These are phyloP conservation scores for Furcula furcula DNA, from an alignment of 2,888 invertebrate species.

Conservation along the genomic window DNA sequence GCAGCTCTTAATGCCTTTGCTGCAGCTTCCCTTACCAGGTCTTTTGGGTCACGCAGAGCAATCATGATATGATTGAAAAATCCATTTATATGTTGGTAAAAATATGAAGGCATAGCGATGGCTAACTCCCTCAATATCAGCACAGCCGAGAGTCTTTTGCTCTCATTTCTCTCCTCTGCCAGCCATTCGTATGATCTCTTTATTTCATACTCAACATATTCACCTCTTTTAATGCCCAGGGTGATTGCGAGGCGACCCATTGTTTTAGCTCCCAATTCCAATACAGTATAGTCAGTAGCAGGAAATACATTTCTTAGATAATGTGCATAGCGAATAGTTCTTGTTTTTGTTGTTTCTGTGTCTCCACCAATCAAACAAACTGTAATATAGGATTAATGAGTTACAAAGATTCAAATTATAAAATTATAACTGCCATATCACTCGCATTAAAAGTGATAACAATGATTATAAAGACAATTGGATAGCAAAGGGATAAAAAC, in stretches of 20 bases:
- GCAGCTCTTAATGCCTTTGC: slow-evolving; percentile 96
- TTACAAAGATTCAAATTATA: no score
- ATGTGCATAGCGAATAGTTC: slow-evolving; percentile 94
- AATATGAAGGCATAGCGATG: slow-evolving; percentile 97
- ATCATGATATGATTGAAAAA: slow-evolving; percentile 96
- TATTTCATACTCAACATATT: slow-evolving; percentile 97
- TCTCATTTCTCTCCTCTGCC: slow-evolving; percentile 93
- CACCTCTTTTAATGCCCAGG: slow-evolving; percentile 95
- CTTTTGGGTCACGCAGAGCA: slow-evolving; percentile 94
- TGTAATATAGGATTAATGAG: no score
- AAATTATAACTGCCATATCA: no score
- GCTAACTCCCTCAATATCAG: slow-evolving; percentile 96
- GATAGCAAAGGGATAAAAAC: not conserved
- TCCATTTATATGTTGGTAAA: slow-evolving; percentile 94
- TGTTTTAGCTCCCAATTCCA: slow-evolving; percentile 97
- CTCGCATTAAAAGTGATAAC: no score
- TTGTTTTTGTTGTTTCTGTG: slow-evolving; percentile 92
- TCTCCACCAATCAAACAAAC: slow-evolving; percentile 96
- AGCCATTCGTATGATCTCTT: slow-evolving; percentile 98
- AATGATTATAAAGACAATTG: no score
- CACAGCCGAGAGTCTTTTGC: slow-evolving; percentile 94
- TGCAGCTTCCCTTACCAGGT: slow-evolving; percentile 94
- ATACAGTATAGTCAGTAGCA: slow-evolving; percentile 92
- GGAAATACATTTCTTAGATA: slow-evolving; percentile 94
- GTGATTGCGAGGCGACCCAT: slow-evolving; percentile 94